Evolutionary conservation across 2,888 invertebrate genomes (phyloP), one percentile per base, ranked within the genome.

Genomic region (Calliscelio sp.): DNA sequence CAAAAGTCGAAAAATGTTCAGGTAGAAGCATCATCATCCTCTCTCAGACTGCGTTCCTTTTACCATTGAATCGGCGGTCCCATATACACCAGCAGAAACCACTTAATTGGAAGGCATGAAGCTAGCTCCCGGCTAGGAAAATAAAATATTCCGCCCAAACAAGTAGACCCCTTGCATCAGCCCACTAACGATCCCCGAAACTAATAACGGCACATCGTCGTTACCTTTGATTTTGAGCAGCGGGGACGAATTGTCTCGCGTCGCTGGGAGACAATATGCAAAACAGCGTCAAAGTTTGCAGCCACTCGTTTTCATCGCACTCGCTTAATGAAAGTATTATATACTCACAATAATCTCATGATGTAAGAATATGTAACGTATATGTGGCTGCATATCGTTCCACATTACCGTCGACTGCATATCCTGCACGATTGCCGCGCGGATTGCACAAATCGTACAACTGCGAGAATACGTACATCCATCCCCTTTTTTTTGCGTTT

Each of bases 361-460:
- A 87, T 85, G 90, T 90, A 90, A 91, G 88, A 88, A 88, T 89
- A 89, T 89, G 89, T 89, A 89, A 89, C 87, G 74, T 68, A 70
- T 89, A 89, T 89, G 87, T n/a, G n/a, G 86, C 86, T 84, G 86
- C 87, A 87, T 87, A 88, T 86, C 90, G 88, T 91, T 90, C 91
- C 89, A 90, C 90, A 89, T 91, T 90, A 87, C 88, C 89, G 87
- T 85, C 89, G 89, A 86, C 89, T 88, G 90, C 66, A 66, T 89
- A 90, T 91, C 89, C 88, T 90, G 90, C 90, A 89, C 89, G 89
- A 89, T 78, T 78, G 88, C n/a, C n/a, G n/a, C 89, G 88, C 86
- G 86, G 90, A 92, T 92, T 92, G 92, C 92, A 89, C 89, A 89
- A 90, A 89, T 87, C 85, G 57, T 78, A 65, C 86, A 75, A 87